Evolutionary conservation across 2,797 vertebrate species (phyloP).

Genomic region (Hippoglossus hippoglossus): DNA sequence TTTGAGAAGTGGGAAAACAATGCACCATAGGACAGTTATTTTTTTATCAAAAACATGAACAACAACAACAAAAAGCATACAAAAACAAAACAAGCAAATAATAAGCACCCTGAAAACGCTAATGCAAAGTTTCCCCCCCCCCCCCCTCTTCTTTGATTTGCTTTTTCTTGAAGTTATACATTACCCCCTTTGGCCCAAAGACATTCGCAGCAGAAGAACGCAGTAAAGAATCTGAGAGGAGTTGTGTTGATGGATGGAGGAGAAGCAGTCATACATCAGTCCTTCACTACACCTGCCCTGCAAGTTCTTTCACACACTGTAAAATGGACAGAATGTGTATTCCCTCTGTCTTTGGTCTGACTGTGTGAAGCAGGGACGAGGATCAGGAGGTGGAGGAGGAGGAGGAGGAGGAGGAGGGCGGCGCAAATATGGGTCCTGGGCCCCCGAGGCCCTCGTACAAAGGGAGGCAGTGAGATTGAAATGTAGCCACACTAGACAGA

Average conservation of each 20-base stretch:
- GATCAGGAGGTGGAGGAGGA: not conserved
- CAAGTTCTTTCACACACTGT: conserved; percentile 58
- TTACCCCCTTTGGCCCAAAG: conserved; percentile 73
- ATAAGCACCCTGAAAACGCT: conserved; percentile 83
- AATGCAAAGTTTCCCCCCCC: conserved; percentile 70
- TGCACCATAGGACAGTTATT: conserved; percentile 66
- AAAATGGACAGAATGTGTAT: conserved; percentile 40
- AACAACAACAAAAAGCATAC: conserved; percentile 61
- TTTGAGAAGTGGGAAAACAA: conserved; percentile 73
- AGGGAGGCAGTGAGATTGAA: conserved; percentile 54
- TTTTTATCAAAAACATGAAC: conserved; percentile 76
- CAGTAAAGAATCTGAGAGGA: conserved; percentile 65
- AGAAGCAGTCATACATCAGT: conserved; percentile 60
- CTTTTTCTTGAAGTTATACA: conserved; percentile 69
- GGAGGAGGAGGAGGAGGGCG: conserved; percentile 1
- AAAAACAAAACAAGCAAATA: conserved; percentile 67
- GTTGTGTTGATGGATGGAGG: conserved; percentile 56
- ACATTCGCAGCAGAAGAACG: conserved; percentile 80
- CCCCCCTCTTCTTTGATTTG: conserved; percentile 62
- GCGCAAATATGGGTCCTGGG: conserved; percentile 58
- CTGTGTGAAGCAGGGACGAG: conserved; percentile 14
- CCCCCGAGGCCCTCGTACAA: conserved; percentile 70
- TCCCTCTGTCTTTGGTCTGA: conserved; percentile 57
- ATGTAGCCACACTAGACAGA: conserved; percentile 51
- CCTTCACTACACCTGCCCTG: conserved; percentile 71